Conservation (phyloP, 2,888 invertebrate species). For the Anarsia innoxiella region DNA sequence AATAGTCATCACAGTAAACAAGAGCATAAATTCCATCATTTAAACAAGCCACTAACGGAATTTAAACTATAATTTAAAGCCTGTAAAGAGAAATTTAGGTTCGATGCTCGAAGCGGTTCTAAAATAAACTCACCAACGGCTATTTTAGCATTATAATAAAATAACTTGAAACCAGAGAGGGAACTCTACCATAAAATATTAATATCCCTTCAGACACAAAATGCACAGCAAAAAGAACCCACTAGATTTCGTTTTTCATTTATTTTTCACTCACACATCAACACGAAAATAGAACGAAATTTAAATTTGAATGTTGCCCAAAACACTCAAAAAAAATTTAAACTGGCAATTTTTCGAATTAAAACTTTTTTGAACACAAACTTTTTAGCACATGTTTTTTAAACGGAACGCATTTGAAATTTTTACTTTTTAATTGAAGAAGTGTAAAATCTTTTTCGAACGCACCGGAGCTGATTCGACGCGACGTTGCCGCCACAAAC, state of each 20-base stretch:
- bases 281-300: slow-evolving; percentile 10
- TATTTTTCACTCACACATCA: slow-evolving; percentile 27
- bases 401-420: slow-evolving; percentile 25
- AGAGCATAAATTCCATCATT: too few species aligned
- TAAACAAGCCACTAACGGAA: too few species aligned
- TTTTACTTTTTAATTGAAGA: slow-evolving; percentile 27
- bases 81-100: slow-evolving; percentile 28
- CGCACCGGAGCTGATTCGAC: slow-evolving; percentile 49
- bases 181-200: slow-evolving; percentile 26
- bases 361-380: too few species aligned
- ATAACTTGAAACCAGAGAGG: slow-evolving; percentile 44
- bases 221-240: slow-evolving; percentile 36
- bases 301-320: slow-evolving; percentile 5
- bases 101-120: slow-evolving; percentile 36
- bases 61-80: slow-evolving; percentile 3
- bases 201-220: slow-evolving; percentile 26
- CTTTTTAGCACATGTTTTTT: neutral
- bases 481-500: slow-evolving; percentile 40
- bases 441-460: slow-evolving; percentile 22
- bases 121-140: slow-evolving; percentile 61
- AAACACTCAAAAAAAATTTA: neutral
- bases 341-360: neutral
- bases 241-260: slow-evolving; percentile 14
- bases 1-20: too few species aligned
- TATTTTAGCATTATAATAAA: slow-evolving; percentile 60